Evolutionary conservation across 2,888 invertebrate genomes (phyloP).

Genomic region (Aspidiotus rigidus): DNA sequence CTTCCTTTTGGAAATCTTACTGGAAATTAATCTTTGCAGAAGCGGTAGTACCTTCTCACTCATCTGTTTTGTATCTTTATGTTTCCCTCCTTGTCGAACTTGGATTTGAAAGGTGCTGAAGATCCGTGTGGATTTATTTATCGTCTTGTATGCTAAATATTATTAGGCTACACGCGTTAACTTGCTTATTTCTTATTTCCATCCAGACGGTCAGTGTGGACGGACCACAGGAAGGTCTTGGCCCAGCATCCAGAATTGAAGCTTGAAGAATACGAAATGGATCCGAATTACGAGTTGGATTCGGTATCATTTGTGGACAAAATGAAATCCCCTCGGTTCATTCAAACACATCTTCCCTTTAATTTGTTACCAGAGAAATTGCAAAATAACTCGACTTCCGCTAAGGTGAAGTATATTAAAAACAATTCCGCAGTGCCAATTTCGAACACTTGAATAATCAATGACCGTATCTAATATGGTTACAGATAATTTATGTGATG

Average conservation of each 20-base stretch:
- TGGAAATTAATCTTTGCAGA: too few relatives aligned
- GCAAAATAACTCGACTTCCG: constrained; percentile 35
- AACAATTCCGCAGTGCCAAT: background rate
- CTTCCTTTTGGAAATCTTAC: too few relatives aligned
- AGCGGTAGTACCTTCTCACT: too few relatives aligned
- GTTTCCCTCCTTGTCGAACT: too few relatives aligned
- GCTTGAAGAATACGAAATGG: constrained; percentile 33
- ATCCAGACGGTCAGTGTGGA: background rate
- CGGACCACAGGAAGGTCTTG: background rate
- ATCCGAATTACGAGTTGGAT: constrained; percentile 34
- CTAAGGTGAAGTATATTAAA: constrained; percentile 36
- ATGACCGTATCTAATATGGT: background rate
- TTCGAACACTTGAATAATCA: background rate
- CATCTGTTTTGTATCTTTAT: too few relatives aligned
- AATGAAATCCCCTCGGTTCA: constrained; percentile 37
- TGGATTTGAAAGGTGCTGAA: too few relatives aligned
- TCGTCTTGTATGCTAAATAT: too few relatives aligned
- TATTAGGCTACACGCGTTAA: too few relatives aligned
- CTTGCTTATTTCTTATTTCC: too few relatives aligned
- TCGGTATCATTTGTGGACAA: constrained; percentile 34
- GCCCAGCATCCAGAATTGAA: constrained; percentile 31
- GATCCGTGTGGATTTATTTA: too few relatives aligned
- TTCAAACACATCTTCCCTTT: constrained; percentile 38
- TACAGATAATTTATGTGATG: background rate
- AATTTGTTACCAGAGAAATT: constrained; percentile 38